phyloP scores from a whole-genome alignment of 2,888 invertebrate species.

The Xestoiulus laeticollis region DNA sequence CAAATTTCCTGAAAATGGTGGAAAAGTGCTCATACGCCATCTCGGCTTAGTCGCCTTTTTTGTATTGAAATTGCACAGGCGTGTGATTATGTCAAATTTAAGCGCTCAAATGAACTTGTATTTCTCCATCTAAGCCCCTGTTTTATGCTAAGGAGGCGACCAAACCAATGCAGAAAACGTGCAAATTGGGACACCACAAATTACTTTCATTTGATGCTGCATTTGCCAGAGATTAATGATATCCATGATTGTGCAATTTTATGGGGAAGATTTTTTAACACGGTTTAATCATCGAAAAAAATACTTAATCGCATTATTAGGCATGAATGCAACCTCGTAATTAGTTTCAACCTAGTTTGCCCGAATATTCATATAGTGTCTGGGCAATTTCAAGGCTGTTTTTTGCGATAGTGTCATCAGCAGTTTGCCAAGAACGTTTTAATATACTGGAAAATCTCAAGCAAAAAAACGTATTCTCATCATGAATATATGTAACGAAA shows the following conservation, averaged over 20 bases:
- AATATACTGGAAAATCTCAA: not conserved
- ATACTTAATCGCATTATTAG: not conserved
- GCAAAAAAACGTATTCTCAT: not conserved
- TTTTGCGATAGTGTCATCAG: not conserved
- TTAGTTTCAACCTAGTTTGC: not conserved
- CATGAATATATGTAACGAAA: not conserved
- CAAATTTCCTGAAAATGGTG: not conserved
- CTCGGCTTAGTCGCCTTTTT: not conserved
- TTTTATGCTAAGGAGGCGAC: not conserved
- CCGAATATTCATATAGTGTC: not conserved
- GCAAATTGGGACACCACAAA: not conserved
- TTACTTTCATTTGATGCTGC: not conserved
- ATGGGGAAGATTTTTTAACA: not conserved
- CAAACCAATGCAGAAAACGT: not conserved
- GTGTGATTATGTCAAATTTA: not conserved
- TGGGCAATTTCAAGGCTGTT: not conserved
- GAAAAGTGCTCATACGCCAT: not conserved
- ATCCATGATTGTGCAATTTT: not conserved
- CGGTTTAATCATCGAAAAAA: not conserved
- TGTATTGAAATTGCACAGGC: not conserved
- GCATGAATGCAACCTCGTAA: not conserved
- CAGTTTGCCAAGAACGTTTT: not conserved
- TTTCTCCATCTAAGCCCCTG: not conserved
- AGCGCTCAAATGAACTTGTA: not conserved
- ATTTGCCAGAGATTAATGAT: slow-evolving; percentile 15